Conservation (phyloP, 2,888 invertebrate species). For the Subacronicta megacephala region DNA sequence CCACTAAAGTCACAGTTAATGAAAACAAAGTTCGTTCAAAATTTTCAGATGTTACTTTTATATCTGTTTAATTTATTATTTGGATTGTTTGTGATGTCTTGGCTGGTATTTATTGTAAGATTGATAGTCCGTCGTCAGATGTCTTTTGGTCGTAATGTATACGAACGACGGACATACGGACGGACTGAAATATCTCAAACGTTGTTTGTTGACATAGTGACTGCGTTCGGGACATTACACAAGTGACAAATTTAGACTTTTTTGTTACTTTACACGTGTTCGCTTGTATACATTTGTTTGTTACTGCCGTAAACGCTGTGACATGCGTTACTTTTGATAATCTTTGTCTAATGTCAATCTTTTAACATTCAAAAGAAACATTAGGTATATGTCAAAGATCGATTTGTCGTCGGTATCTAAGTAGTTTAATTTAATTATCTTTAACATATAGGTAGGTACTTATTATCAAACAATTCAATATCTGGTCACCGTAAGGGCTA, state of each 20-base stretch:
- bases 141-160: conserved; percentile 82
- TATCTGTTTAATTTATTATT: conserved; percentile 57
- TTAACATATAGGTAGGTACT: no score
- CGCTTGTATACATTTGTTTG: conserved; percentile 55
- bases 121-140: conserved; percentile 85
- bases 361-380: no score
- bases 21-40: conserved; percentile 60
- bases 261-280: conserved; percentile 69
- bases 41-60: conserved; percentile 35
- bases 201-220: conserved; percentile 81
- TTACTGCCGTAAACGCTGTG: conserved; percentile 42
- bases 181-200: conserved; percentile 80
- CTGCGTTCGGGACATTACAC: conserved; percentile 72
- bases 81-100: conserved; percentile 59
- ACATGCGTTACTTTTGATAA: conserved; percentile 28
- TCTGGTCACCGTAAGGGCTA: no score
- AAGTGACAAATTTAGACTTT: conserved; percentile 69
- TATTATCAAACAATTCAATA: no score
- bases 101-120: conserved; percentile 86
- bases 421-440: no score
- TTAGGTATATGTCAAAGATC: no score
- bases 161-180: conserved; percentile 58
- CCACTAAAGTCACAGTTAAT: conserved; percentile 79
- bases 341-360: conserved; percentile 2
- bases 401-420: no score